Evolutionary conservation across 2,797 vertebrate genomes (phyloP).

Genomic region (Phaenicophaeus curvirostris): DNA sequence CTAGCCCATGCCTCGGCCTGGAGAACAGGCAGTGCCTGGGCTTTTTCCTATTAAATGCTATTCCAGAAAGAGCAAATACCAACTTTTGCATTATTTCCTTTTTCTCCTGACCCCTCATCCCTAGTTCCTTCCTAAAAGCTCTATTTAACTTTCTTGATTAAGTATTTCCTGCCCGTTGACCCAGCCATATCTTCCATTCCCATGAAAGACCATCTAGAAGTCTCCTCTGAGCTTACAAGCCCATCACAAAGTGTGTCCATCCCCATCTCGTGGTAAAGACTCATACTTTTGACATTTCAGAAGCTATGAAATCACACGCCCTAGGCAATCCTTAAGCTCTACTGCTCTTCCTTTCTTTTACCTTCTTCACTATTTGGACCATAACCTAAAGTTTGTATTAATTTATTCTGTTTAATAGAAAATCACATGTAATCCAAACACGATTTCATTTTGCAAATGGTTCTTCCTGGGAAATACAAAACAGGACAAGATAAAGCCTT

Average conservation of each 20-base stretch:
- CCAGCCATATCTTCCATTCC: not conserved
- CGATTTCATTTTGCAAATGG: not conserved
- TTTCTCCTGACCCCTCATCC: not conserved
- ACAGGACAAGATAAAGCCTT: not conserved
- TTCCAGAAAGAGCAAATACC: not conserved
- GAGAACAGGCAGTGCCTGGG: not conserved
- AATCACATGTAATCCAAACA: not conserved
- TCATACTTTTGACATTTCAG: not conserved
- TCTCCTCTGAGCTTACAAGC: not conserved
- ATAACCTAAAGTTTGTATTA: constrained; percentile 23
- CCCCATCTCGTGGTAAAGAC: not conserved
- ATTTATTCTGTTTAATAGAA: constrained; percentile 46
- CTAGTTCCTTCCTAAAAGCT: not conserved
- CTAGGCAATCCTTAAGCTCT: not conserved
- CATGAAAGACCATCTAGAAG: not conserved
- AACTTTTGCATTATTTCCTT: not conserved
- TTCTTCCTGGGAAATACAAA: constrained; percentile 11
- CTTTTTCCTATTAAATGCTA: not conserved
- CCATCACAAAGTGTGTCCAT: not conserved
- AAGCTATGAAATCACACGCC: not conserved
- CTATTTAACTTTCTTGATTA: not conserved
- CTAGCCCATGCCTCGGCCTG: fast-evolving
- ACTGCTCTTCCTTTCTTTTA: not conserved
- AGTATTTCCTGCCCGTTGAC: not conserved
- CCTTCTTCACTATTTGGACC: not conserved